A percentile compares a stretch with the other conserved stretches of the same genome.
These are phyloP conservation scores for Drosophila kuntzei DNA, from an alignment of 2,888 invertebrate genomes.

Conservation along the genomic window DNA sequence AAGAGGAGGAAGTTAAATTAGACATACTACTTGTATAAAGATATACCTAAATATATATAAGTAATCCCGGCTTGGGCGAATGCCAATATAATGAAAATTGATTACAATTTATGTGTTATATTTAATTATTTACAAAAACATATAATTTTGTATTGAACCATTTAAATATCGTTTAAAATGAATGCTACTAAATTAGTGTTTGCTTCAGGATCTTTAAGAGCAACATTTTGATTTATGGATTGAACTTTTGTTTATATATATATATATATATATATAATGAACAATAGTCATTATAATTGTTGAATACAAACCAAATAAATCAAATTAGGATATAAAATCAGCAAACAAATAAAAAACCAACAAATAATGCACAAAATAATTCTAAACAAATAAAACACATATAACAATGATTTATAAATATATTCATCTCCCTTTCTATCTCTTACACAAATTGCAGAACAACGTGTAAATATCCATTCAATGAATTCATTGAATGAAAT, in stretches of 20 bases:
- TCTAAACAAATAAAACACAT: constrained; percentile 17
- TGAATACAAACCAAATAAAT: constrained; percentile 16
- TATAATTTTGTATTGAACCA: neutral
- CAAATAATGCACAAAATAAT: constrained; percentile 2
- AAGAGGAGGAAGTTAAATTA: constrained; percentile 24
- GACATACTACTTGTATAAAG: constrained; percentile 21
- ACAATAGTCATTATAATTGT: neutral
- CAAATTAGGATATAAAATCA: neutral
- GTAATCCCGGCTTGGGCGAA: neutral
- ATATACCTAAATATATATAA: neutral
- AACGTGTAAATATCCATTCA: constrained; percentile 32
- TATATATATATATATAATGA: constrained; percentile 4
- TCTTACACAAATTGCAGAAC: constrained; percentile 44
- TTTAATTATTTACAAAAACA: neutral
- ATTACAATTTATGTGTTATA: neutral
- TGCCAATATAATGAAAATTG: too few species aligned
- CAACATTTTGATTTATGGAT: neutral
- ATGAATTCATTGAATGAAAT: constrained; percentile 22
- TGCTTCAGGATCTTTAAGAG: neutral
- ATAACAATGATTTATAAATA: constrained; percentile 42
- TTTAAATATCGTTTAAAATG: neutral
- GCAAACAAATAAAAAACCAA: neutral
- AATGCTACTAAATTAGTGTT: neutral
- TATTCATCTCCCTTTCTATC: constrained; percentile 11
- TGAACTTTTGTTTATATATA: neutral